Base-by-base conservation (phyloP, 2,888 invertebrate genomes). In the Lycaena phlaeas region DNA sequence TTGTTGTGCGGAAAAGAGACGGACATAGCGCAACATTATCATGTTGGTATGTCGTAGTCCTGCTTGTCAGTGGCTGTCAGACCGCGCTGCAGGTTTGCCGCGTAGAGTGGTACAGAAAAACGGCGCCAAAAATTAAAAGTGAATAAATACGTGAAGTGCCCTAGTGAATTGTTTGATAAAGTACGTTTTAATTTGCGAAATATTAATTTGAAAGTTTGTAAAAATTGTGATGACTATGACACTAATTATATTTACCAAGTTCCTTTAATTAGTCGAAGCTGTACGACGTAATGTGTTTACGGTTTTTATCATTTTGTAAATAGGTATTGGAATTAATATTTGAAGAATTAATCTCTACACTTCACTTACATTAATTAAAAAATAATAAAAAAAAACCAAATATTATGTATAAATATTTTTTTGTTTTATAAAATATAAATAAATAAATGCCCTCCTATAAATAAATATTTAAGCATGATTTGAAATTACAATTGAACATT, bases 191-290 rank as follows among this genome's bases (percentile, higher is more conserved):
- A 27, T 11, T 27, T 27, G 27, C 10, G n/a, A 27, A 27, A 27
- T 27, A 10, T 10, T 9, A 11, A 10, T 4, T 10, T 10, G 27
- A 10, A 11, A 11, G 18, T 6, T 30, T 30, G 59, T 77, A 79
- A 75, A 75, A 71, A 67, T 68, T 66, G 67, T 56, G 68, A 61
- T 69, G 71, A 70, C 72, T 71, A 57, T 66, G n/a, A n/a, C n/a
- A n/a, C n/a, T n/a, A n/a, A 31, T 39, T 18, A 10, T 18, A 10
- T 25, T 14, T 30, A 18, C n/a, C n/a, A n/a, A n/a, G n/a, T n/a
- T n/a, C n/a, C n/a, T 10, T 7, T 27, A 17, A 10, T 27, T 38
- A 15, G 38, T 40, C 41, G 47, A 41, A 43, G 47, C 36, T 42
- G 38, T 18, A 26, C 37, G 3, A 18, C 31, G 4, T 31, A n/a